These are phyloP conservation scores for Coecobrya sp. DNA, from an alignment of 2,888 invertebrate species.

Conservation along the genomic window DNA sequence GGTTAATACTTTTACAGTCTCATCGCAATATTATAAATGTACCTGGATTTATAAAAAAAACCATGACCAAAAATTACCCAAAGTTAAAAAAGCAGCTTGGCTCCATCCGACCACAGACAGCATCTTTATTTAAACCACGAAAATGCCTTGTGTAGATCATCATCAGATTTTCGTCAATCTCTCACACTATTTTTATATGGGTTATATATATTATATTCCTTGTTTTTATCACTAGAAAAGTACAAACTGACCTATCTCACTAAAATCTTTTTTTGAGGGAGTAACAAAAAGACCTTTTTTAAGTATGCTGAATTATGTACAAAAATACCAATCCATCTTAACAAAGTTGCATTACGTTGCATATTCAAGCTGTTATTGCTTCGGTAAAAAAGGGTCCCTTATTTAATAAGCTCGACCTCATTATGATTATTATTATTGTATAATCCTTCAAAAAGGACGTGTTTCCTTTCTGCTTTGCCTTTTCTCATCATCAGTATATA, in stretches of 20 bases:
- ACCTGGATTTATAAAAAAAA: conserved; percentile 7
- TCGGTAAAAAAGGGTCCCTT: conserved; percentile 60
- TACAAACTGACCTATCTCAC: conserved; percentile 75
- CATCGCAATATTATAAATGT: neutral
- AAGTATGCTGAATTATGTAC: conserved; percentile 75
- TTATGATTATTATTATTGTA: conserved; percentile 77
- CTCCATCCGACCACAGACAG: conserved; percentile 41
- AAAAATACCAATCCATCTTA: conserved; percentile 77
- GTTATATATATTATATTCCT: neutral
- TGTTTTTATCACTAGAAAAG: conserved; percentile 30
- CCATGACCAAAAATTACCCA: conserved; percentile 28
- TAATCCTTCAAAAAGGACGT: conserved; percentile 66
- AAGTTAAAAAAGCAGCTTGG: conserved; percentile 43
- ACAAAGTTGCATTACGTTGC: conserved; percentile 78
- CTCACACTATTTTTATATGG: neutral
- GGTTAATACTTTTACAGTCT: neutral
- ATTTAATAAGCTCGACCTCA: conserved; percentile 80
- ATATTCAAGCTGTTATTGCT: conserved; percentile 69
- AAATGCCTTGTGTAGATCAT: conserved; percentile 28
- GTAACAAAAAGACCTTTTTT: conserved; percentile 65
- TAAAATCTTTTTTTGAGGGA: conserved; percentile 53
- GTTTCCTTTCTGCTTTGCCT: conserved; percentile 51
- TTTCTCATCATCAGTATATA: conserved; percentile 7
- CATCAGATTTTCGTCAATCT: conserved; percentile 53
- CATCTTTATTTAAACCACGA: neutral